A percentile compares a stretch with the other conserved stretches of the same genome.
Conservation (phyloP, 2,888 invertebrate species). For the Hirudinaria manillensis region DNA sequence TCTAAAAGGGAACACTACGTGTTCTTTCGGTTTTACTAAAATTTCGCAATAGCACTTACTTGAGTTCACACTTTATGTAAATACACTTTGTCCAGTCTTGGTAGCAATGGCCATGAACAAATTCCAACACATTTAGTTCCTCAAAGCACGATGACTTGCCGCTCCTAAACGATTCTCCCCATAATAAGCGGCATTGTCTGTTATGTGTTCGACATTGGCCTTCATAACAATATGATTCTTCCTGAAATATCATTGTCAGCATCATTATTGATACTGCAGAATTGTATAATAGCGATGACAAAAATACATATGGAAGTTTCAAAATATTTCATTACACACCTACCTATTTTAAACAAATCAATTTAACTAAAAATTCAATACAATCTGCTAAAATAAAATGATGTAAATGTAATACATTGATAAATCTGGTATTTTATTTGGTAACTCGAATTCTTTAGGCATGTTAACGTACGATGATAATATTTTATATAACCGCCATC, state of each 20-base stretch:
- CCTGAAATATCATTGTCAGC: not conserved
- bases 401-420: too few relatives aligned
- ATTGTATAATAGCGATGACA: not conserved
- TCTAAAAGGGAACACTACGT: not conserved
- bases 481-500: too few relatives aligned
- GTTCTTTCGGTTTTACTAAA: not conserved
- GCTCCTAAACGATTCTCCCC: not conserved
- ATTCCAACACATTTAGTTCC: conserved; percentile 6
- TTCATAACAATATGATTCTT: conserved; percentile 16
- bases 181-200: not conserved
- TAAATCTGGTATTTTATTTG: too few relatives aligned
- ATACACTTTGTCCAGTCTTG: not conserved
- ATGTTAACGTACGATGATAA: too few relatives aligned
- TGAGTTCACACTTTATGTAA: not conserved
- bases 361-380: too few relatives aligned
- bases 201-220: conserved; percentile 1
- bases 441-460: too few relatives aligned
- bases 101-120: not conserved
- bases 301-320: not conserved
- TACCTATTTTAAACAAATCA: too few relatives aligned
- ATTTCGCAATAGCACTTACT: not conserved
- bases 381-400: too few relatives aligned
- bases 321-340: not conserved
- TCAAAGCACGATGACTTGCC: conserved; percentile 10
- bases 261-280: not conserved